Conservation (phyloP, 2,888 invertebrate genomes). For the Ceraclea dissimilis region DNA sequence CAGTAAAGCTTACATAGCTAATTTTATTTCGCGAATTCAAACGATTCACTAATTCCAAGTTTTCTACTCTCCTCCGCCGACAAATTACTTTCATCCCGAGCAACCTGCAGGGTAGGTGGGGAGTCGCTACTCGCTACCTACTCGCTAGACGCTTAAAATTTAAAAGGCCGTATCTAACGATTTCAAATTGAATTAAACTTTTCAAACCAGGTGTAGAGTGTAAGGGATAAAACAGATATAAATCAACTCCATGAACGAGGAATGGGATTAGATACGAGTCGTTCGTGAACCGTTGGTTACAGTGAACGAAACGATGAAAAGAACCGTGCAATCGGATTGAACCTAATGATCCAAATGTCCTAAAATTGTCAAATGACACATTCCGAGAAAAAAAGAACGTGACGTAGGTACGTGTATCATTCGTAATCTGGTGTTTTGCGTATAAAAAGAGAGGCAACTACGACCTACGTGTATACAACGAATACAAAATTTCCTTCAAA, state of each 20-base stretch:
- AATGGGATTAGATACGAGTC: no score
- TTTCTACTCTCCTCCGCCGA: background rate
- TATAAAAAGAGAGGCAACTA: no score
- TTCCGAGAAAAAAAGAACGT: no score
- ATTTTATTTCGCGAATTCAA: background rate
- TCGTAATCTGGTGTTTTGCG: no score
- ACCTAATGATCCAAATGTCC: no score
- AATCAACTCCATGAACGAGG: background rate
- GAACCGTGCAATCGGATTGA: no score
- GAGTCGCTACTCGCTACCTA: background rate
- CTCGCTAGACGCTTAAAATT: background rate
- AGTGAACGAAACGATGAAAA: no score
- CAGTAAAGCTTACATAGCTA: background rate
- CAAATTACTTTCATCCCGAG: background rate
- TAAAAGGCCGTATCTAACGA: slow-evolving; percentile 1
- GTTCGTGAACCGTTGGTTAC: no score
- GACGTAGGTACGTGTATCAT: no score
- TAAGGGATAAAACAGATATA: slow-evolving; percentile 1
- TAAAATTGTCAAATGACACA: no score
- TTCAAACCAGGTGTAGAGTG: background rate
- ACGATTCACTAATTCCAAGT: background rate
- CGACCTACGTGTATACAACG: no score
- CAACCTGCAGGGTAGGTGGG: background rate
- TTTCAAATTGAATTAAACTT: slow-evolving; percentile 1
- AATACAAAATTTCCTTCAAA: no score